Percentiles rank a stretch among this genome's conserved stretches.
These are phyloP conservation scores for Hydrolagus affinis DNA, from an alignment of 2,113 vertebrate species.

Conservation along the genomic window DNA sequence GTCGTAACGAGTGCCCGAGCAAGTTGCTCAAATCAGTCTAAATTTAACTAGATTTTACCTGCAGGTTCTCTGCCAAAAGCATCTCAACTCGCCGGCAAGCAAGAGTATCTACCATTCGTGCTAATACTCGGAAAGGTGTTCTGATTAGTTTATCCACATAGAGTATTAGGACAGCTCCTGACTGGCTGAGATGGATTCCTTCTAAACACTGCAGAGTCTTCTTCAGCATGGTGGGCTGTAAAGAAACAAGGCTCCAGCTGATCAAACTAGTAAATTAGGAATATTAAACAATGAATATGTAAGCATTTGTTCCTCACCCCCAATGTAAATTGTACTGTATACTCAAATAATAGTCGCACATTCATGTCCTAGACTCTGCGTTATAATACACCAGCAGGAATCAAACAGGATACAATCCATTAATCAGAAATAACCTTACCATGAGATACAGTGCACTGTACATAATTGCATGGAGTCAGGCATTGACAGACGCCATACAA, in stretches of 20 bases:
- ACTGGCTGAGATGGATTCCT: constrained; percentile 96
- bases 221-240: constrained; percentile 79
- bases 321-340: no score
- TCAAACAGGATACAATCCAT: no score
- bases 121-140: constrained; percentile 85
- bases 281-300: no score
- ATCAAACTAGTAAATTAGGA: neutral
- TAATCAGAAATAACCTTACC: no score
- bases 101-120: constrained; percentile 88
- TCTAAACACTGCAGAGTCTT: constrained; percentile 90
- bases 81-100: constrained; percentile 94
- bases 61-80: constrained; percentile 83
- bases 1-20: neutral
- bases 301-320: no score
- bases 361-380: no score
- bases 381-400: no score
- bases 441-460: no score
- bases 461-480: no score
- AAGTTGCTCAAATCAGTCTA: no score
- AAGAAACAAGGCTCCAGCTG: neutral
- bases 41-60: constrained; percentile 55
- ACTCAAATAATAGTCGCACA: no score
- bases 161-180: constrained; percentile 79
- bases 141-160: constrained; percentile 85
- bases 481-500: no score